These are phyloP conservation scores for Eptatretus burgeri DNA, from an alignment of 2,113 vertebrate species.

Conservation along the genomic window DNA sequence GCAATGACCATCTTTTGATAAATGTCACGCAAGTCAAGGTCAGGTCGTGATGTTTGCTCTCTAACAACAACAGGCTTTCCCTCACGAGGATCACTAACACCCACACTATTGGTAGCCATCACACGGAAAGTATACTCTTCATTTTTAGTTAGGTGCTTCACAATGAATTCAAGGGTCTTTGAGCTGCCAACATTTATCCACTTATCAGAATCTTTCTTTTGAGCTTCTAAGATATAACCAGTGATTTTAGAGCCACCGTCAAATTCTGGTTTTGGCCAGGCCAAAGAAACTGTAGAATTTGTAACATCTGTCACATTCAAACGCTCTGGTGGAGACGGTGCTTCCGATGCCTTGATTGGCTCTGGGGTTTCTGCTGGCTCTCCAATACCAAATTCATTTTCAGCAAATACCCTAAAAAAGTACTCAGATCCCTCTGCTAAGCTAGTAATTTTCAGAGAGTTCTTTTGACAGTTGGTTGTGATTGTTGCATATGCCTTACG, in stretches of 20 bases:
- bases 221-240: constrained; percentile 78
- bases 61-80: constrained; percentile 50
- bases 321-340: constrained; percentile 52
- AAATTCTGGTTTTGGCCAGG: constrained; percentile 78
- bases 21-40: constrained; percentile 58
- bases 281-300: constrained; percentile 46
- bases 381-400: constrained; percentile 88
- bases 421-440: constrained; percentile 74
- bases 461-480: constrained; percentile 47
- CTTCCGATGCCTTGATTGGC: constrained; percentile 60
- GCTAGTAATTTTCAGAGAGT: constrained; percentile 38
- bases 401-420: constrained; percentile 78
- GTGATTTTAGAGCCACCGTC: constrained; percentile 81
- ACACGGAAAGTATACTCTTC: constrained; percentile 79
- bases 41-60: constrained; percentile 50
- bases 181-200: constrained; percentile 62
- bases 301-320: constrained; percentile 65
- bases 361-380: constrained; percentile 59
- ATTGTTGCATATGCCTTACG: constrained; percentile 65
- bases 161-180: constrained; percentile 45
- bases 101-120: constrained; percentile 74
- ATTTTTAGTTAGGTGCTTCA: constrained; percentile 65
- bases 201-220: constrained; percentile 61
- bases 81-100: constrained; percentile 56
- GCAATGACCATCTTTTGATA: constrained; percentile 76